Base-by-base conservation (phyloP, 2,888 invertebrate genomes). In the Rhogogaster chlorosoma region DNA sequence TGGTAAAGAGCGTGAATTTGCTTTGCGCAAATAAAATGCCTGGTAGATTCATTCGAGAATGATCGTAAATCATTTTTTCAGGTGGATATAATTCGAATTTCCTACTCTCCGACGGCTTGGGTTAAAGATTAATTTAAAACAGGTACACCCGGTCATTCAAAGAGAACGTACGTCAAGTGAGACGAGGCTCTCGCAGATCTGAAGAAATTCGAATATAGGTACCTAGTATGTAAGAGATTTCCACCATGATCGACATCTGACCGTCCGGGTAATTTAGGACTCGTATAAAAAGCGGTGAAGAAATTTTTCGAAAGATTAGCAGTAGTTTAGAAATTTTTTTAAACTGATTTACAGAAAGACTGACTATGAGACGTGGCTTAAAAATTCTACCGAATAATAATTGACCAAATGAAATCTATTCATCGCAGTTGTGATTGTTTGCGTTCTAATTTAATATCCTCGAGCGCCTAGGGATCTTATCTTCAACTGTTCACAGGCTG, bases 401-500 rank as follows among this genome's bases (percentile, higher is more conserved):
- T 53, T 53, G 53, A 53, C 53, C n/a, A 53, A n/a, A 53, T 53
- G 26, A 61, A 26, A 26, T 22, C 26, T 73, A 42, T 73, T 26
- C 29, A 73, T 73, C 53, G 77, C 77, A 77, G 77, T 45, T 77
- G 1, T 22, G 42, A 49, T 45, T 77, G 15, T 53, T 53, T 26
- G 38, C 3, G 38, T 45, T 42, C 5, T 22, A 73, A 42, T 38
- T 42, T 26, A 26, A 42, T 22, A 73, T 22, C 26, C 38, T 42
- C 73, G 15, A 73, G 45, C 42, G 73, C 42, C 38, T 42, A 73
- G 73, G 42, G 42, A 73, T 73, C 73, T 73, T 73, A 73, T 73
- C 73, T 42, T 12, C 0, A 42, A 38, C 38, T 42, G 73, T 73
- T 38, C 38, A 26, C 77, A 53, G 22, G 49, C 45, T 49, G 77